Percentiles rank a stretch among this genome's conserved stretches.
phyloP scores from a whole-genome alignment of 2,888 invertebrate species.

The Plagodis pulveraria region DNA sequence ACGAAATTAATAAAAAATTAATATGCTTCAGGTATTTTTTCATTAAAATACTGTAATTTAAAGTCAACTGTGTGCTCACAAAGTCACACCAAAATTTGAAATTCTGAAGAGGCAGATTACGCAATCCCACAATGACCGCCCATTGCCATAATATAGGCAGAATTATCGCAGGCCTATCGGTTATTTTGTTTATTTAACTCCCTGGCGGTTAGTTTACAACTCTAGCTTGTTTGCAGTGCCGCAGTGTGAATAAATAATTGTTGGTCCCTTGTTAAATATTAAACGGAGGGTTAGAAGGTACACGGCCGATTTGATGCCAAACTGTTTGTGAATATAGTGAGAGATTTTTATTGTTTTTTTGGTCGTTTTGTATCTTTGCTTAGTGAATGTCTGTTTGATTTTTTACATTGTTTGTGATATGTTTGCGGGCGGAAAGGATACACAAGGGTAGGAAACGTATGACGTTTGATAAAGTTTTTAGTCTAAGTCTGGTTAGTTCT shows the following conservation, averaged over 20 bases:
- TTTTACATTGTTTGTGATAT: too few species aligned
- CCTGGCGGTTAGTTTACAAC: slow-evolving; percentile 64
- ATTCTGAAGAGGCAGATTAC: slow-evolving; percentile 37
- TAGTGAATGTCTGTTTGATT: not conserved
- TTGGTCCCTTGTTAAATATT: slow-evolving; percentile 71
- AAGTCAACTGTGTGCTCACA: not conserved
- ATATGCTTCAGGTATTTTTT: too few species aligned
- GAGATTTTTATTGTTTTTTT: slow-evolving; percentile 31
- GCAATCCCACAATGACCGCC: slow-evolving; percentile 37
- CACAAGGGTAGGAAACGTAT: too few species aligned
- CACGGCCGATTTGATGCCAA: slow-evolving; percentile 48
- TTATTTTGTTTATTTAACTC: slow-evolving; percentile 73
- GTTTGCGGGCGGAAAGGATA: too few species aligned
- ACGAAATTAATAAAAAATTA: too few species aligned
- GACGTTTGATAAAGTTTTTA: too few species aligned
- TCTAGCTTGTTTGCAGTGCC: slow-evolving; percentile 59
- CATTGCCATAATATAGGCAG: slow-evolving; percentile 49
- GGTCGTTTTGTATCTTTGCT: slow-evolving; percentile 7
- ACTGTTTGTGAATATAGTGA: slow-evolving; percentile 40
- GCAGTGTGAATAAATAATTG: slow-evolving; percentile 77
- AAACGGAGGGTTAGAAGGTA: slow-evolving; percentile 51
- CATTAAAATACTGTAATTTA: too few species aligned
- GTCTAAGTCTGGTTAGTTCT: too few species aligned
- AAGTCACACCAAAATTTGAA: slow-evolving; percentile 10
- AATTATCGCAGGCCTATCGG: slow-evolving; percentile 66